phyloP scores from a whole-genome alignment of 2,888 invertebrate species.

The Drosophila suboccidentalis region DNA sequence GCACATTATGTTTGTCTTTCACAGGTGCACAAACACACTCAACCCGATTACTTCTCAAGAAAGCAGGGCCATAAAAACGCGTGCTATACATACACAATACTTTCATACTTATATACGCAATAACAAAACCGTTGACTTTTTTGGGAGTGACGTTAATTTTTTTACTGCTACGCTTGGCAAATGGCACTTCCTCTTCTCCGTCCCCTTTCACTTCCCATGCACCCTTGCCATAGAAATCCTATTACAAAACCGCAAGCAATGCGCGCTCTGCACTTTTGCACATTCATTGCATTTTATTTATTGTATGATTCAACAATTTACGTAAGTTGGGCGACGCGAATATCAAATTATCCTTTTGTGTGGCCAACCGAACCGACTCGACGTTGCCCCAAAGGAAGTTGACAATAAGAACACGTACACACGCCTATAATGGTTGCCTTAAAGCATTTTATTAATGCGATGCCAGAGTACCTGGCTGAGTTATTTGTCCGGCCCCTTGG shows the following conservation, averaged over 20 bases:
- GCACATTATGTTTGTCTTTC: conserved; percentile 51
- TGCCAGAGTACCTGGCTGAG: conserved; percentile 57
- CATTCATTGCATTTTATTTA: conserved; percentile 74
- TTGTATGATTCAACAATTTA: conserved; percentile 74
- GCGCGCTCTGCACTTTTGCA: conserved; percentile 65
- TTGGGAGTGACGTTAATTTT: conserved; percentile 69
- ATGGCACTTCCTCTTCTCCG: conserved; percentile 13
- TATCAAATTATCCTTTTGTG: conserved; percentile 69
- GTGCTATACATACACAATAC: conserved; percentile 28
- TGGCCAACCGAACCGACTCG: conserved; percentile 11
- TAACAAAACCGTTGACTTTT: conserved; percentile 65
- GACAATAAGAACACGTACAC: conserved; percentile 64
- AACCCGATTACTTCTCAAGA: conserved; percentile 3
- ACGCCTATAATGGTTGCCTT: conserved; percentile 51
- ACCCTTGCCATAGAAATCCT: not conserved
- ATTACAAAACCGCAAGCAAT: conserved; percentile 51
- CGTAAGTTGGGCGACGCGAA: conserved; percentile 71
- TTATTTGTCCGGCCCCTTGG: conserved; percentile 50
- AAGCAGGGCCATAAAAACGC: conserved; percentile 31
- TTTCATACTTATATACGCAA: conserved; percentile 26
- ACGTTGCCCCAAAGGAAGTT: conserved; percentile 41
- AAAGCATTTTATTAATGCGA: conserved; percentile 48
- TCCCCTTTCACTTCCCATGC: not conserved
- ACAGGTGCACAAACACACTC: conserved; percentile 24
- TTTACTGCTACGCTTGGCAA: conserved; percentile 66